Conservation (phyloP, 2,113 vertebrate species). For the Bubo scandiacus region DNA sequence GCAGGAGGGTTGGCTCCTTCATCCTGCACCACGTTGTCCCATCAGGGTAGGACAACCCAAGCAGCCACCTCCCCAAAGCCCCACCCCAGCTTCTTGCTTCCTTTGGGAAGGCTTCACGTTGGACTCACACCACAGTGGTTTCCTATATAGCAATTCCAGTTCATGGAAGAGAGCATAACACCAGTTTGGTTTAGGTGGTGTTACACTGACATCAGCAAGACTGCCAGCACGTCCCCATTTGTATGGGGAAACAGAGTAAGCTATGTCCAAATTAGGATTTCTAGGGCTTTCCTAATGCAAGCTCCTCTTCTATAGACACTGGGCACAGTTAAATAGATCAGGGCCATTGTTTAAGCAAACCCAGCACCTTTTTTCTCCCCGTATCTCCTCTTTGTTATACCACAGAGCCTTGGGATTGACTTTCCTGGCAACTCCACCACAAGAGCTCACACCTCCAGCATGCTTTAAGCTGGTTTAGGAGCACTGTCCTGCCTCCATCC, state of each 20-base stretch:
- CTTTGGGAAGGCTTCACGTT: background rate
- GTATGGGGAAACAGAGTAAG: background rate
- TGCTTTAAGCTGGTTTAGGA: background rate
- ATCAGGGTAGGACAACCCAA: background rate
- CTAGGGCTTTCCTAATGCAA: background rate
- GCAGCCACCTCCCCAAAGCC: background rate
- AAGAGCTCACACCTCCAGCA: background rate
- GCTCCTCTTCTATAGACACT: background rate
- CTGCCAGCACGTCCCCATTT: background rate
- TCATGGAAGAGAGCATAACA: background rate
- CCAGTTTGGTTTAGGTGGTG: background rate
- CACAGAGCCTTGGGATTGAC: background rate
- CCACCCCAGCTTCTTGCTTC: background rate
- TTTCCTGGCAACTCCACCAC: background rate
- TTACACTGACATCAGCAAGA: background rate
- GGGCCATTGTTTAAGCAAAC: background rate
- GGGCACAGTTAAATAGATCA: background rate
- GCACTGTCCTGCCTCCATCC: background rate
- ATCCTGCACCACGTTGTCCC: background rate
- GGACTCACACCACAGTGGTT: background rate
- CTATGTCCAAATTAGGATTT: background rate
- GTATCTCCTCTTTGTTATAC: background rate
- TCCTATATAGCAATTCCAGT: background rate
- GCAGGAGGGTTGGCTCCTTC: background rate
- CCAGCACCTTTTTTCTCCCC: background rate